Evolutionary conservation across 2,113 vertebrate genomes (phyloP).

Genomic region (Lophochroa leadbeateri): DNA sequence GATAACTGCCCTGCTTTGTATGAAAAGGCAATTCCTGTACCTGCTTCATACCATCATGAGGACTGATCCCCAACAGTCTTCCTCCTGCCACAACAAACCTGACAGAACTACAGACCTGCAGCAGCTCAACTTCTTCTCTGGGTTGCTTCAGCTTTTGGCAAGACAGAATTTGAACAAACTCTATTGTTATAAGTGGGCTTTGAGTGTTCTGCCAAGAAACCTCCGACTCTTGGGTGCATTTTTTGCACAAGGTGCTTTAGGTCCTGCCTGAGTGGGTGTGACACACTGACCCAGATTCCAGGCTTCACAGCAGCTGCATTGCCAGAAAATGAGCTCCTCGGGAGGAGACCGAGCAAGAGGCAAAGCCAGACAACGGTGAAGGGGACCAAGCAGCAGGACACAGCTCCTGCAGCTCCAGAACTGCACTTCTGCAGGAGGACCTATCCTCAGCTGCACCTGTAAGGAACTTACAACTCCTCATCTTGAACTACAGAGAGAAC

Average conservation of each 20-base stretch:
- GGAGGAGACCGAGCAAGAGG: background rate
- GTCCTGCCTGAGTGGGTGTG: background rate
- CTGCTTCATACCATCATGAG: background rate
- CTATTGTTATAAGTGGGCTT: accelerated
- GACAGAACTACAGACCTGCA: background rate
- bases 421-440: background rate
- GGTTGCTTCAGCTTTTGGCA: accelerated
- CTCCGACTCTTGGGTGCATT: background rate
- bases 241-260: background rate
- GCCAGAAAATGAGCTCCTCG: background rate
- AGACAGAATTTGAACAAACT: accelerated
- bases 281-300: conserved; percentile 59
- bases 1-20: background rate
- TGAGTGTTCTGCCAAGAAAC: background rate
- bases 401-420: background rate
- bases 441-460: background rate
- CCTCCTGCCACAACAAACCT: background rate
- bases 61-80: background rate
- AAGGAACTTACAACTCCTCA: background rate
- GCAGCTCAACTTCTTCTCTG: background rate
- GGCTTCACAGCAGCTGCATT: background rate
- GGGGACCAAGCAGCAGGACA: accelerated
- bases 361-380: background rate
- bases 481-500: background rate
- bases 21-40: background rate